Evolutionary conservation across 23 tunicate species (phyloP).

Genomic region (Botrylloides violaceus): DNA sequence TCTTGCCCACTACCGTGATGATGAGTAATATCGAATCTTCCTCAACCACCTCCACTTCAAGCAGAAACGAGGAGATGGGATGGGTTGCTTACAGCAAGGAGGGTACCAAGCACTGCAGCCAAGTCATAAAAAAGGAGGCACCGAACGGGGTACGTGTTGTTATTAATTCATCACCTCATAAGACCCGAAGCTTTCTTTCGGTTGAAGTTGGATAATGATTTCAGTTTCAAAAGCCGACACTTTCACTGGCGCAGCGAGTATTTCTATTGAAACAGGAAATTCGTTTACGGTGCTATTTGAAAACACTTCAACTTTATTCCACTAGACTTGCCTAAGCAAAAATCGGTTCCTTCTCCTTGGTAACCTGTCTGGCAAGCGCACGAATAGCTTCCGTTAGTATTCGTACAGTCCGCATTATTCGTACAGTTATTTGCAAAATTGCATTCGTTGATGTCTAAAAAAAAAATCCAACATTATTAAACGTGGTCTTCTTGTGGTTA

Average conservation of each 20-base stretch:
- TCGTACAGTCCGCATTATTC: conserved; percentile 12
- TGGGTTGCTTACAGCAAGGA: too few species aligned
- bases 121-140: too few species aligned
- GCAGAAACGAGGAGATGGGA: too few species aligned
- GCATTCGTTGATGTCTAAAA: conserved; percentile 26
- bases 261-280: too few species aligned
- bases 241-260: neutral
- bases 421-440: neutral
- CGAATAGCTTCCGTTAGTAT: neutral
- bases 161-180: neutral
- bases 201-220: neutral
- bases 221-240: neutral
- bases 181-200: neutral
- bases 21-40: too few species aligned
- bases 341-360: neutral
- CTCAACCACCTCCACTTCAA: too few species aligned
- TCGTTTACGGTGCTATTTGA: too few species aligned
- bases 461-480: neutral
- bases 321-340: neutral
- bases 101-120: too few species aligned
- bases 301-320: too few species aligned
- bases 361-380: neutral
- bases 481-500: too few species aligned
- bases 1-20: too few species aligned
- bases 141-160: too few species aligned